Evolutionary conservation across 2,797 vertebrate genomes (phyloP), one percentile per base, ranked within the genome.

Genomic region (Mus caroli): DNA sequence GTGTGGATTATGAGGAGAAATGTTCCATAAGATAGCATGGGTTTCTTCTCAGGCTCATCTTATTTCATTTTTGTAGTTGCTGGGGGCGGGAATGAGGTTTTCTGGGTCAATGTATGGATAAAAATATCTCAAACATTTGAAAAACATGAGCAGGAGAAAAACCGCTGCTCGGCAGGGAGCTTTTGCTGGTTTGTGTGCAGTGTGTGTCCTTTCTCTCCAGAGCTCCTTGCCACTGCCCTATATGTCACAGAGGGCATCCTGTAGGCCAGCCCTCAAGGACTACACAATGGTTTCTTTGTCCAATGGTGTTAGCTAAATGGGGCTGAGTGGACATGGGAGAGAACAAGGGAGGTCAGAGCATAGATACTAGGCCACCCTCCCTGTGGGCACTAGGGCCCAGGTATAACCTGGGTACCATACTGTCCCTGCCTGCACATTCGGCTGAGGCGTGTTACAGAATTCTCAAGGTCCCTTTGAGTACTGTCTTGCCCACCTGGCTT

Each of bases 91-190:
- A 97, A 94, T 24, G 79, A 92, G 17, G 6, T 92, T 96, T 94
- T 96, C 85, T 93, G 88, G 94, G 96, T 96, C 94, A 96, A 19
- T n/a, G 40, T 46, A 60, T 1, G 9, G 80, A 90, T 86, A 88
- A 90, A 97, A 96, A 95, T 95, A 96, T 37, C 91, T 73, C 46
- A 14, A 34, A 88, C 91, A 91, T 73, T 5, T 62, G 84, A 67
- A 85, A 91, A 92, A 62, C 83, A 90, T 69, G 79, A 13, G 58
- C 87, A 54, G 62, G 4, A 79, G 86, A 83, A 86, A 67, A 93
- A 90, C 37, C 73, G n/a, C 43, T 83, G 43, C 15, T 9, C 19
- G 26, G 46, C 7, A 60, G 85, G 79, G 52, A 37, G 31, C 46
- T 34, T 62, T 34, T 43, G 77, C 24, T 1, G 3, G 10, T 3